Conservation (phyloP, 2,888 invertebrate species). For the Drosophila koepferae region DNA sequence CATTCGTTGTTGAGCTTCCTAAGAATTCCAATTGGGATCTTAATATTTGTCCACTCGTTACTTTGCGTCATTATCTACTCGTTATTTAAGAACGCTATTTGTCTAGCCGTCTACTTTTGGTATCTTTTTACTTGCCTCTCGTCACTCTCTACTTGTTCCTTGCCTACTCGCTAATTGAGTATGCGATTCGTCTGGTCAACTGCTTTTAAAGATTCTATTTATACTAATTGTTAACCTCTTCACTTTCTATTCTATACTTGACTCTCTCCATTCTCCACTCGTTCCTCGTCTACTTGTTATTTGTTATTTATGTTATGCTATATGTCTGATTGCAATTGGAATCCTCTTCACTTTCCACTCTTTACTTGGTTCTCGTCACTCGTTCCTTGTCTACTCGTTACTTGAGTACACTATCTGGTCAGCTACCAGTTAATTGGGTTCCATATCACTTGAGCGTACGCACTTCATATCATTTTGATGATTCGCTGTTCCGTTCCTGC, state of each 20-base stretch:
- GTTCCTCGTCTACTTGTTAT: neutral
- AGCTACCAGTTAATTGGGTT: neutral
- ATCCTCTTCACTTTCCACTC: neutral
- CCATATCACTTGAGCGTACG: neutral
- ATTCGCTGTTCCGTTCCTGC: conserved; percentile 1
- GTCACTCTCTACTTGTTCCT: neutral
- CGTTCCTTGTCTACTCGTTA: neutral
- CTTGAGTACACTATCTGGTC: neutral
- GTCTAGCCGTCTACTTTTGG: too few species aligned
- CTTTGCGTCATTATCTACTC: too few species aligned
- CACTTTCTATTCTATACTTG: neutral
- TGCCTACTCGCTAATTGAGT: neutral
- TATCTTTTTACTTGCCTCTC: too few species aligned
- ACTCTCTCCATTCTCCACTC: neutral
- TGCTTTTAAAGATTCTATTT: too few species aligned
- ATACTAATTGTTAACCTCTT: too few species aligned
- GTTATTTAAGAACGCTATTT: too few species aligned
- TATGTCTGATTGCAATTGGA: too few species aligned
- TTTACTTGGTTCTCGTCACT: neutral
- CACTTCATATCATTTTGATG: neutral
- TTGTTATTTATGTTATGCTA: neutral
- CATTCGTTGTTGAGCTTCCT: too few species aligned
- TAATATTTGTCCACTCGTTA: neutral
- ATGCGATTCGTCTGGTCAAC: neutral
- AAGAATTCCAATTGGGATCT: neutral